Conservation (phyloP, 2,888 invertebrate species). For the Hipparchia sbordonii region DNA sequence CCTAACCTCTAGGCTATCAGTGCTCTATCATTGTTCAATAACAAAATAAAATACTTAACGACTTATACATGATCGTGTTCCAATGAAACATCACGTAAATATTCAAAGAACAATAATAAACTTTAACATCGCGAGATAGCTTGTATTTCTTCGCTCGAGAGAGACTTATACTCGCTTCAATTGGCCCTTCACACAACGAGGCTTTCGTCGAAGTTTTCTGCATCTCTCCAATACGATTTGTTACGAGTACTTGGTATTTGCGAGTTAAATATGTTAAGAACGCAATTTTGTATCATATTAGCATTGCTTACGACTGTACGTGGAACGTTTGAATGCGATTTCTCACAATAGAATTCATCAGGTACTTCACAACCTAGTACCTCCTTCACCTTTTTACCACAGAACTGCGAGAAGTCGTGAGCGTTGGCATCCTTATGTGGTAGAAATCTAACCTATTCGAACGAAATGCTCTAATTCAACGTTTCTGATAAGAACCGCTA, state of each 20-base stretch:
- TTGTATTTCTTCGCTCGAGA: conserved; percentile 27
- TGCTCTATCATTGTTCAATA: background rate
- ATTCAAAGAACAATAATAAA: conserved; percentile 22
- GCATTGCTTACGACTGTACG: background rate
- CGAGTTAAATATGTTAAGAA: background rate
- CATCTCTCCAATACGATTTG: conserved; percentile 23
- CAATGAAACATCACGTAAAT: conserved; percentile 24
- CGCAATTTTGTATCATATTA: conserved; percentile 2
- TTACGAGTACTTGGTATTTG: conserved; percentile 10
- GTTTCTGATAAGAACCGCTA: too few relatives aligned
- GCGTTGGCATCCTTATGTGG: too few relatives aligned
- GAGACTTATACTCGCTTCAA: conserved; percentile 34
- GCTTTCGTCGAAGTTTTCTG: conserved; percentile 29
- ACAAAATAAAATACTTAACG: conserved; percentile 14
- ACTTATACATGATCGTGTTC: conserved; percentile 16
- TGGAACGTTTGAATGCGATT: background rate
- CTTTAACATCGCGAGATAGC: conserved; percentile 23
- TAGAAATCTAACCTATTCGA: too few relatives aligned
- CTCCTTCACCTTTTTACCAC: too few relatives aligned
- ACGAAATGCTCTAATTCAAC: too few relatives aligned
- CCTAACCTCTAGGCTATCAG: too few relatives aligned
- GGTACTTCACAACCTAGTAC: too few relatives aligned
- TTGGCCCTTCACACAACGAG: conserved; percentile 32
- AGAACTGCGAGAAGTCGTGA: too few relatives aligned
- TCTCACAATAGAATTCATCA: too few relatives aligned